phyloP scores from a whole-genome alignment of 2,888 invertebrate species.

The Oithona nana region DNA sequence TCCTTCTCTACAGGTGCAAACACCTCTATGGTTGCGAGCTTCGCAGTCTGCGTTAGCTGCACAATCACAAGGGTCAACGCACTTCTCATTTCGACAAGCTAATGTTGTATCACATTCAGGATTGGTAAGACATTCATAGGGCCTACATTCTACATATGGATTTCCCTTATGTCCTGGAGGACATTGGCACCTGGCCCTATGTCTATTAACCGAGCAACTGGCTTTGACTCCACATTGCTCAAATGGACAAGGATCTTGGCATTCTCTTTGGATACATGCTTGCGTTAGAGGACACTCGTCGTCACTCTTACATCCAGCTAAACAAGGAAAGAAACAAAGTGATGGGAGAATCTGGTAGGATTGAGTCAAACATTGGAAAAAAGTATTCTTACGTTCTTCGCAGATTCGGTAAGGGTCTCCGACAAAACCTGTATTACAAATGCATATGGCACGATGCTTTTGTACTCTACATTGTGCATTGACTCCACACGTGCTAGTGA shows the following conservation, averaged over 20 bases:
- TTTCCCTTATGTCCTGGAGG: slow-evolving; percentile 54
- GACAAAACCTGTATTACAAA: slow-evolving; percentile 57
- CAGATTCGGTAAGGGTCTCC: slow-evolving; percentile 42
- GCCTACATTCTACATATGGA: slow-evolving; percentile 52
- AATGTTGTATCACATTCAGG: slow-evolving; percentile 56
- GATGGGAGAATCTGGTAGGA: slow-evolving; percentile 56
- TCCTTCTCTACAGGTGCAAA: slow-evolving; percentile 22
- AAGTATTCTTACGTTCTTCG: slow-evolving; percentile 1
- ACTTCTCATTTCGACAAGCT: slow-evolving; percentile 55
- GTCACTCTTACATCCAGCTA: slow-evolving; percentile 64
- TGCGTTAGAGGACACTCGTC: slow-evolving; percentile 61
- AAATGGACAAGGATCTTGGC: slow-evolving; percentile 54
- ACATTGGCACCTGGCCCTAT: slow-evolving; percentile 58
- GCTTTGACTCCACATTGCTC: slow-evolving; percentile 62
- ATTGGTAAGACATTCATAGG: slow-evolving; percentile 54
- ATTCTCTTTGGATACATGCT: slow-evolving; percentile 60
- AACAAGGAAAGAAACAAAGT: slow-evolving; percentile 22
- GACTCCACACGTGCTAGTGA: slow-evolving; percentile 43
- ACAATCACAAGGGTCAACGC: slow-evolving; percentile 66
- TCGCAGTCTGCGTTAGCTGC: slow-evolving; percentile 41
- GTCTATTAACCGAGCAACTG: slow-evolving; percentile 54
- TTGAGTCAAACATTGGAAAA: slow-evolving; percentile 42
- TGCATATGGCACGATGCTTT: slow-evolving; percentile 51
- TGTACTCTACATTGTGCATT: slow-evolving; percentile 67
- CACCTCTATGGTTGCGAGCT: slow-evolving; percentile 21